A percentile compares a stretch with the other conserved stretches of the same genome.
Evolutionary conservation across 1,140 invertebrate species (phyloP).

Genomic region (Meloidogyne hapla): DNA sequence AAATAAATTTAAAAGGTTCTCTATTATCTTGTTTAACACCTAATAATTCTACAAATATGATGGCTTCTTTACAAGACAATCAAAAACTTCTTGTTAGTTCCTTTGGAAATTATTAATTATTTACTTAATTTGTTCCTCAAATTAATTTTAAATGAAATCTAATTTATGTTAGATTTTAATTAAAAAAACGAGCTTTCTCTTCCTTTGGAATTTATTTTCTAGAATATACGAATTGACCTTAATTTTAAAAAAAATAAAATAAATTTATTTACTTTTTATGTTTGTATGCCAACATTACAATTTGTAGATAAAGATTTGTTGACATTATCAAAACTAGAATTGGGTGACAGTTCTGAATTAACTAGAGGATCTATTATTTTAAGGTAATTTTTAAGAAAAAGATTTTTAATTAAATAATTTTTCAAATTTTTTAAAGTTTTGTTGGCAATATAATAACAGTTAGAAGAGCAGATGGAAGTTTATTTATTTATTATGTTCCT

Average conservation of each 20-base stretch:
- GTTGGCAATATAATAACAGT: conserved; percentile 77
- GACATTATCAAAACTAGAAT: conserved; percentile 71
- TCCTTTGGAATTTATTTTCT: no score
- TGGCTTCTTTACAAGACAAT: conserved; percentile 77
- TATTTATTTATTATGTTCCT: conserved; percentile 71
- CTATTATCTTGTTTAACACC: conserved; percentile 79
- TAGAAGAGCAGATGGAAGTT: conserved; percentile 73
- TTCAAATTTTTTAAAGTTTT: conserved; percentile 72
- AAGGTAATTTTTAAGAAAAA: conserved; percentile 27
- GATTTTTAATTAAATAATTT: background rate
- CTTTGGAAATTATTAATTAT: no score
- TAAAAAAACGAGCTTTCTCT: no score
- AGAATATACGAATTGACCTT: no score
- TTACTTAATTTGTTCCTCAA: background rate
- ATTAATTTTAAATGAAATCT: no score
- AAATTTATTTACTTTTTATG: background rate
- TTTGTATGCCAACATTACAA: conserved; percentile 73
- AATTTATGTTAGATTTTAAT: no score
- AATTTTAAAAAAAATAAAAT: no score
- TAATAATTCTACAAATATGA: conserved; percentile 79
- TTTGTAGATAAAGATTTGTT: conserved; percentile 76
- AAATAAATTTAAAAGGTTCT: conserved; percentile 67
- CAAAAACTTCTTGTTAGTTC: conserved; percentile 80
- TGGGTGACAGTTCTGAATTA: conserved; percentile 45
- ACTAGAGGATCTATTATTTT: conserved; percentile 56